These are phyloP conservation scores for Acanthornis magna DNA, from an alignment of 2,797 vertebrate genomes.

Conservation along the genomic window DNA sequence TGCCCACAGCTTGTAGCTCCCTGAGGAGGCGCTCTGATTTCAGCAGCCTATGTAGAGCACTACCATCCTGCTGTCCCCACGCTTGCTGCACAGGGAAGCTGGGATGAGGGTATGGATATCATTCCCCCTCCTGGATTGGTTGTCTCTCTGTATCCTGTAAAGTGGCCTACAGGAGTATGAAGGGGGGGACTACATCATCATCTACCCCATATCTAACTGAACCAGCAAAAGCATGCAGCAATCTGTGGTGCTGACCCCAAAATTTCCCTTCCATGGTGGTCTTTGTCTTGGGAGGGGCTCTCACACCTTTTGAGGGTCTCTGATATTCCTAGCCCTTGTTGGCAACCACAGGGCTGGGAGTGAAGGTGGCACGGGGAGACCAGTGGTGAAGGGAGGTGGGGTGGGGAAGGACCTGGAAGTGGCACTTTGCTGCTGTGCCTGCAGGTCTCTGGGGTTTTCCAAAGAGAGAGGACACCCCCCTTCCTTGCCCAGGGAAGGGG, in stretches of 20 bases:
- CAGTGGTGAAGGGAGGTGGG: fast-evolving
- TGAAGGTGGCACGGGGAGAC: neutral
- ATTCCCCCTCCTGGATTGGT: neutral
- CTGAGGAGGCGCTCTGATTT: constrained; percentile 42
- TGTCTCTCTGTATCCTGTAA: neutral
- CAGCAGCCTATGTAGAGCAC: constrained; percentile 9
- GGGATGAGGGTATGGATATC: neutral
- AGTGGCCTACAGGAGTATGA: neutral
- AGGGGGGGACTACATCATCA: neutral
- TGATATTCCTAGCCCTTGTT: neutral
- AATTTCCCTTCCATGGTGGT: neutral
- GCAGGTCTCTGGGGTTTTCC: neutral
- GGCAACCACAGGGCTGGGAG: neutral
- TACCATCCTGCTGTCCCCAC: neutral
- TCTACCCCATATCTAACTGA: neutral
- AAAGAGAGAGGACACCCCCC: neutral
- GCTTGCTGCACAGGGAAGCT: neutral
- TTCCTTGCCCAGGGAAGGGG: neutral
- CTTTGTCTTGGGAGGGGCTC: neutral
- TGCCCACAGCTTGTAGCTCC: constrained; percentile 29
- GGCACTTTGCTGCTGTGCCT: neutral
- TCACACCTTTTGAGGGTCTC: neutral
- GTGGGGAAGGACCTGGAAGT: neutral
- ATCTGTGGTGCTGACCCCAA: neutral
- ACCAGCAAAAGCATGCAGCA: neutral